Base-by-base conservation (phyloP, 2,113 vertebrate species). In the Uria lomvia region DNA sequence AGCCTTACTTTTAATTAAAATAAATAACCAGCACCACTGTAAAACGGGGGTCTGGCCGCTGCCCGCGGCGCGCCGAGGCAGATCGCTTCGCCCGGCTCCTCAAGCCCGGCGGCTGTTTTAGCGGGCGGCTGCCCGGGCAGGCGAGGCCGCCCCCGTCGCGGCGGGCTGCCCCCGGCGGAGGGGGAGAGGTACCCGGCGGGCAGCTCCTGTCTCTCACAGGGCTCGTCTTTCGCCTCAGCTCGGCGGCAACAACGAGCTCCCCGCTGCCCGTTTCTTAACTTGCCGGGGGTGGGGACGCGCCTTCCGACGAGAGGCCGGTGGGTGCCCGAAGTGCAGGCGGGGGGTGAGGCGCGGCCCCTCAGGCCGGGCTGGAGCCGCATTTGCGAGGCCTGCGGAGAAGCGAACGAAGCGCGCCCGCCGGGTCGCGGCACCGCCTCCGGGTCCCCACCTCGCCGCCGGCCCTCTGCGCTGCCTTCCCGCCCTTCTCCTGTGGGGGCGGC, bases 121-220 rank as follows among this genome's bases (percentile, higher is more conserved):
- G 22, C 21, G 40, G 19, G 26, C 2, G 86, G 26, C 59, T 65
- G 62, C 23, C n/a, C 27, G 15, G 45, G 50, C 30, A 3, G 38
- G 16, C 6, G 22, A 43, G 24, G 9, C 15, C 12, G 7, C 11
- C n/a, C 15, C 21, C 27, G 40, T 23, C 5, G 26, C 29, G 15
- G 15, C 16, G 34, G 43, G 29, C 11, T 36, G 45, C 23, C 6
- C 40, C 59, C 12, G 20, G 17, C 36, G 15, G 21, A 21, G 55
- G 32, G 8, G 15, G 40, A 17, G 40, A 23, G 23, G 40, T 4
- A 17, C 10, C n/a, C 82, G 23, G 15, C 15, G 24, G 63, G 40
- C 27, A 36, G 30, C 19, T 27, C 7, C 29, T 1, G 26, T 2
- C 8, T 24, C 47, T 10, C 43, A 0, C 0, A 4, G 47, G 6